Percentiles rank a stretch among this genome's conserved stretches.
Evolutionary conservation across 1,140 invertebrate species (phyloP).

Genomic region (Colletes gigas): DNA sequence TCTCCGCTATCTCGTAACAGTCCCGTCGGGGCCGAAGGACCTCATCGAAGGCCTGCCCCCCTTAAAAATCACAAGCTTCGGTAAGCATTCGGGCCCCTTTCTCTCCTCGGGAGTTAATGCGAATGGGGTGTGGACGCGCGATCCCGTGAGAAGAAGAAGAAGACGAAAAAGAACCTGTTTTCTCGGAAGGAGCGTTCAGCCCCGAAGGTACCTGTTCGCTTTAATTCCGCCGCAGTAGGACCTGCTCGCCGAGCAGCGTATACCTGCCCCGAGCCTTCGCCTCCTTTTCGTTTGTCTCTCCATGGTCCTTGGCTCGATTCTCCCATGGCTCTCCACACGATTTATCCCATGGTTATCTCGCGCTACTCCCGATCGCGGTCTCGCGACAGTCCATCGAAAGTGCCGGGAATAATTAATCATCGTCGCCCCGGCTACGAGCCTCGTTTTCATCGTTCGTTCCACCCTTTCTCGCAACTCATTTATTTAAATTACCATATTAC

Average conservation of each 20-base stretch:
- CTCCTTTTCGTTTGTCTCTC: slow-evolving; percentile 17
- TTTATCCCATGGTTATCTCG: not conserved
- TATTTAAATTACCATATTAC: too few relatives aligned
- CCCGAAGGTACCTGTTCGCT: slow-evolving; percentile 73
- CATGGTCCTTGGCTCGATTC: not conserved
- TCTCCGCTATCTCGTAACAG: too few relatives aligned
- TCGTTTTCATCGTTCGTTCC: not conserved
- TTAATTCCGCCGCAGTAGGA: slow-evolving; percentile 75
- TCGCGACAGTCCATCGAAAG: slow-evolving; percentile 2
- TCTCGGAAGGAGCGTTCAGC: slow-evolving; percentile 68
- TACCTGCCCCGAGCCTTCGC: slow-evolving; percentile 22
- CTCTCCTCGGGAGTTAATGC: slow-evolving; percentile 54
- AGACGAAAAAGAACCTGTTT: slow-evolving; percentile 74
- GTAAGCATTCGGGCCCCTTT: slow-evolving; percentile 2
- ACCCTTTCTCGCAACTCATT: not conserved
- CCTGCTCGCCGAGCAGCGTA: slow-evolving; percentile 55
- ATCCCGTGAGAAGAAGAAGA: slow-evolving; percentile 60
- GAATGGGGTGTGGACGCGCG: slow-evolving; percentile 54
- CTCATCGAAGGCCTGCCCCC: not conserved
- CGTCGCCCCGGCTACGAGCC: not conserved
- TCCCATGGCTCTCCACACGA: not conserved
- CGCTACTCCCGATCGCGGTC: too few relatives aligned
- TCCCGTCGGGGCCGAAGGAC: not conserved
- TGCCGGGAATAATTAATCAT: slow-evolving; percentile 30
- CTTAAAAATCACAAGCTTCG: too few relatives aligned